A percentile compares a stretch with the other conserved stretches of the same genome.
Conservation (phyloP, 2,113 vertebrate genomes). For the Bubalus kerabau region DNA sequence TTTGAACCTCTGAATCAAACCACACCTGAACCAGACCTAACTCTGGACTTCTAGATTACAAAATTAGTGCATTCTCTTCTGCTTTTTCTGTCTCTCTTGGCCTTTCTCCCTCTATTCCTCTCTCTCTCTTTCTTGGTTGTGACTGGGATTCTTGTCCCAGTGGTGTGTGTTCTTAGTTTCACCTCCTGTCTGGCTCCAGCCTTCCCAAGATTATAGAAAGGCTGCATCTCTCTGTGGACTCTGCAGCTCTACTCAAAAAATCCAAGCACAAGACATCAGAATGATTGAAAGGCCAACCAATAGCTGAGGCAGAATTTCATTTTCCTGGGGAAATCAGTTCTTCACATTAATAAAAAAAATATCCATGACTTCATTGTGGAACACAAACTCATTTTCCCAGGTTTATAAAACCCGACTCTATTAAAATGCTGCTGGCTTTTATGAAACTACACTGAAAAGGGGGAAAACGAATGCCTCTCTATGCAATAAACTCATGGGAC, state of each 20-base stretch:
- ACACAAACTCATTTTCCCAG: conserved; percentile 31
- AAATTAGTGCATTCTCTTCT: not conserved
- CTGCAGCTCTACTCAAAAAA: not conserved
- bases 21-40: not conserved
- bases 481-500: not conserved
- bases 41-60: not conserved
- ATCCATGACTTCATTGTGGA: not conserved
- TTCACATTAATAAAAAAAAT: conserved; percentile 54
- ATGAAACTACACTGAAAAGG: not conserved
- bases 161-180: not conserved
- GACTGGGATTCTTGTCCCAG: not conserved
- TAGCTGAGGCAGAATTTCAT: not conserved
- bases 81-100: not conserved
- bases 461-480: not conserved
- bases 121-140: not conserved
- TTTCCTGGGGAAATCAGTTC: not conserved
- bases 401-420: not conserved
- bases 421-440: not conserved
- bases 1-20: not conserved
- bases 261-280: not conserved
- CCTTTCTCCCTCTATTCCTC: no score
- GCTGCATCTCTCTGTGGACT: not conserved
- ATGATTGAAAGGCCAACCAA: not conserved
- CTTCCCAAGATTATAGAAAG: not conserved
- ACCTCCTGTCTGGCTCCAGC: not conserved